These are phyloP conservation scores for Galeruca laticollis DNA, from an alignment of 2,888 invertebrate species.

Conservation along the genomic window DNA sequence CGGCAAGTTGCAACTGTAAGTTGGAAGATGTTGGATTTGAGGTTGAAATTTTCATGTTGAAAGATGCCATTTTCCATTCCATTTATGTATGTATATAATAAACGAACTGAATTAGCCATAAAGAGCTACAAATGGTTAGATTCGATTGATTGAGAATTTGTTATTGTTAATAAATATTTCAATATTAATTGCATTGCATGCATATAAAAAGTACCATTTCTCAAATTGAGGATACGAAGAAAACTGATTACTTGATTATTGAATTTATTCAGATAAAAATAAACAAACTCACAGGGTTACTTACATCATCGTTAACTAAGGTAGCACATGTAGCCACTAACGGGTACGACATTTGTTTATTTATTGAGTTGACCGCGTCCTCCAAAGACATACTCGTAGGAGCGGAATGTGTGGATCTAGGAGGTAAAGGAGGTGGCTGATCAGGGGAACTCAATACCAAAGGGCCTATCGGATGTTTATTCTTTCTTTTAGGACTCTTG, in stretches of 20 bases:
- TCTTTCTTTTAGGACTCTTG: conserved; percentile 23
- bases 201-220: neutral
- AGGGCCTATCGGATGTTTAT: conserved; percentile 37
- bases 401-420: conserved; percentile 66
- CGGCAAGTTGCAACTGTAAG: no score
- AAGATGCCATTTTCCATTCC: no score
- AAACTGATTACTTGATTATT: neutral
- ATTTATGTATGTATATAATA: no score
- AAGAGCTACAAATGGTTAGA: no score
- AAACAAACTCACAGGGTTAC: conserved; percentile 57
- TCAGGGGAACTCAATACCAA: conserved; percentile 56
- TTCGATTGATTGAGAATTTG: no score
- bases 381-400: conserved; percentile 55
- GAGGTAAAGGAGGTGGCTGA: conserved; percentile 72
- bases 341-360: conserved; percentile 75
- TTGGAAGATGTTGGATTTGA: no score
- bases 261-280: conserved; percentile 7
- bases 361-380: conserved; percentile 72
- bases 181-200: no score
- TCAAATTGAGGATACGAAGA: conserved; percentile 9
- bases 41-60: no score
- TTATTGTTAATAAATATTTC: neutral
- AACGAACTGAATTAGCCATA: no score
- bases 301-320: conserved; percentile 68
- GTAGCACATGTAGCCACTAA: conserved; percentile 71